These are phyloP conservation scores for Sinonovacula constricta DNA, from an alignment of 1,140 invertebrate species.

Conservation along the genomic window DNA sequence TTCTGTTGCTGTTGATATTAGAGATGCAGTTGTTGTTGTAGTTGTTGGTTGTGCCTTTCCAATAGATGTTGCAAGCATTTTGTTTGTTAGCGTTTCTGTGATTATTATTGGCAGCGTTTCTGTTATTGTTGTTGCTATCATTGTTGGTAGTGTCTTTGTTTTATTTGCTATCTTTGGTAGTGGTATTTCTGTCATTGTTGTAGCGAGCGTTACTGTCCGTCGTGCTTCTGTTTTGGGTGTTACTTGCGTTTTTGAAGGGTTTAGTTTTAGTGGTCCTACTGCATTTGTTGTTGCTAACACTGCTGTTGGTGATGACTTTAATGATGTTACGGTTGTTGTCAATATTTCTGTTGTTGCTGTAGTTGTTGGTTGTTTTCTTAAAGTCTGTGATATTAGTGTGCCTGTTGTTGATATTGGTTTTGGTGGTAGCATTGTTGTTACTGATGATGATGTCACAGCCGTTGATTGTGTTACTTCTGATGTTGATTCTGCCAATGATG, in stretches of 20 bases:
- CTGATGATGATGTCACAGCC: not conserved
- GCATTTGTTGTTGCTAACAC: not conserved
- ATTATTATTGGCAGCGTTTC: not conserved
- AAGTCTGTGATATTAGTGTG: slow-evolving; percentile 11
- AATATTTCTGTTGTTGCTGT: slow-evolving; percentile 1
- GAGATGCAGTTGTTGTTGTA: not conserved
- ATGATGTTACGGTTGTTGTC: slow-evolving; percentile 11
- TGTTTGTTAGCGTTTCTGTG: slow-evolving; percentile 10
- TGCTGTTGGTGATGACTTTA: slow-evolving; percentile 12
- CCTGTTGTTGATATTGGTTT: slow-evolving; percentile 13
- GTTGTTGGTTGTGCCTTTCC: not conserved
- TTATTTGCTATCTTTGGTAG: slow-evolving; percentile 24
- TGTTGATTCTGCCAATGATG: no score
- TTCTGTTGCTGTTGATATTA: not conserved
- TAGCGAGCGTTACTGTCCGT: no score
- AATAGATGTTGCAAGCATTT: not conserved
- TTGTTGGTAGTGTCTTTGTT: slow-evolving; percentile 27
- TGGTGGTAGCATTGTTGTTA: slow-evolving; percentile 10
- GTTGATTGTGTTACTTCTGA: not conserved
- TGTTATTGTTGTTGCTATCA: slow-evolving; percentile 19
- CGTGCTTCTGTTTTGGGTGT: no score
- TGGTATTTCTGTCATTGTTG: no score
- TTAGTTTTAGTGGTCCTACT: no score
- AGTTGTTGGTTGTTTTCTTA: slow-evolving; percentile 8
- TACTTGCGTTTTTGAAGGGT: no score